Percentiles rank a stretch among this genome's conserved stretches.
Evolutionary conservation across 1,140 invertebrate genomes (phyloP).

Genomic region (Drosophila sucinea): DNA sequence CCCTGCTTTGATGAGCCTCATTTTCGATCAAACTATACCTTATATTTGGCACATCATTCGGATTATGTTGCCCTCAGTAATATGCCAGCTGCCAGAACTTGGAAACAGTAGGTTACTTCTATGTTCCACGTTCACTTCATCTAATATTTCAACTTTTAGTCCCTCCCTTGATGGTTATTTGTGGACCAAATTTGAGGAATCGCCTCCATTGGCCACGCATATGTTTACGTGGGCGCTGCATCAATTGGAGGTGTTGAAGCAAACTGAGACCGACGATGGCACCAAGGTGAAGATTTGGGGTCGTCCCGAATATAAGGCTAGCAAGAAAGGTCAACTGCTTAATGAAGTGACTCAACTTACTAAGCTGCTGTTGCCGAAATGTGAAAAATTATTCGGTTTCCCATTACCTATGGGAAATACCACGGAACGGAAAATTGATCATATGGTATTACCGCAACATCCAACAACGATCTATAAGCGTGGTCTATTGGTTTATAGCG

Average conservation of each 20-base stretch:
- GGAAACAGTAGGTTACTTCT: constrained; percentile 5
- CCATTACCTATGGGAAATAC: neutral
- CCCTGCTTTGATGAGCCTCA: constrained; percentile 97
- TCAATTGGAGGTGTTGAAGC: neutral
- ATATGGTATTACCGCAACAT: constrained; percentile 19
- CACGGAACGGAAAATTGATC: constrained; percentile 2
- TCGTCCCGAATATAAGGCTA: neutral
- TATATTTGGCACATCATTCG: constrained; percentile 87
- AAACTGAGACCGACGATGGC: neutral
- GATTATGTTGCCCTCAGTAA: constrained; percentile 90
- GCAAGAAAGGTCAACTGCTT: neutral
- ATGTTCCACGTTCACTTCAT: neutral
- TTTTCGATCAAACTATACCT: constrained; percentile 91
- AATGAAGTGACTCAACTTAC: neutral
- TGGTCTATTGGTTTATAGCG: constrained; percentile 17
- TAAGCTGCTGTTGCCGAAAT: neutral
- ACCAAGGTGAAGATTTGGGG: constrained; percentile 11
- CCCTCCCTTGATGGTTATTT: neutral
- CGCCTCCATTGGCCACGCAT: constrained; percentile 23
- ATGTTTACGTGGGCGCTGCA: constrained; percentile 28
- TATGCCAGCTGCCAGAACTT: constrained; percentile 85
- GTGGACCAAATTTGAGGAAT: constrained; percentile 18
- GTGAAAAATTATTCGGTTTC: neutral
- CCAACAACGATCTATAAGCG: neutral
- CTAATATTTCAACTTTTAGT: constrained; percentile 4